These are phyloP conservation scores for Melanotaenia boesemani DNA, from an alignment of 2,797 vertebrate species.

Conservation along the genomic window DNA sequence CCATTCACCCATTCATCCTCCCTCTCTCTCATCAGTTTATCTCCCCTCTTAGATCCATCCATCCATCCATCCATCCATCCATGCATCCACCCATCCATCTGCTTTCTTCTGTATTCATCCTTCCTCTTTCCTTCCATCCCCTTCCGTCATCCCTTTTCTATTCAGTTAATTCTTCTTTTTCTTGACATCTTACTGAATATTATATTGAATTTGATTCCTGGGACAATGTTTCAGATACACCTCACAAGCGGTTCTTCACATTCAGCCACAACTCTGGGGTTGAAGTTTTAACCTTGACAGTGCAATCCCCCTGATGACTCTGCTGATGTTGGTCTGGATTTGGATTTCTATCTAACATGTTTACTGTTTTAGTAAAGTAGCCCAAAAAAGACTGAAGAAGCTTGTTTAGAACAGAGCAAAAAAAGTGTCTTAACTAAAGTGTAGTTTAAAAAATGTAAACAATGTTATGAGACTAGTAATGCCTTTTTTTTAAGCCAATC, in stretches of 20 bases:
- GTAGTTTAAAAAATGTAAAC: slow-evolving; percentile 13
- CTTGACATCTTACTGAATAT: too few species aligned
- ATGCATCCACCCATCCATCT: too few species aligned
- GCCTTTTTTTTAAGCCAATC: slow-evolving; percentile 6
- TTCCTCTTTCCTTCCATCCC: too few species aligned
- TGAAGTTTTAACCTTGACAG: neutral
- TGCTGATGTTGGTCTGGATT: neutral
- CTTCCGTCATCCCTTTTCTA: too few species aligned
- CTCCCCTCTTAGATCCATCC: too few species aligned
- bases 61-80: too few species aligned
- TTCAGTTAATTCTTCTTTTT: too few species aligned
- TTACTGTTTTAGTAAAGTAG: neutral
- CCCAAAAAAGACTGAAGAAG: neutral
- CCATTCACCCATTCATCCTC: too few species aligned
- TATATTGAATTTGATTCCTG: too few species aligned
- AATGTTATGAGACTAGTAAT: neutral
- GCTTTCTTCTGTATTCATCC: too few species aligned
- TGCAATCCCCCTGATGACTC: neutral
- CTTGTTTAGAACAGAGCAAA: neutral
- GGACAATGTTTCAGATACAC: neutral
- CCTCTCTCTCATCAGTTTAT: too few species aligned
- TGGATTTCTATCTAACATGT: neutral
- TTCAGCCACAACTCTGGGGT: neutral
- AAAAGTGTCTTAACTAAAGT: neutral
- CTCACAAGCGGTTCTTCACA: neutral